These are phyloP conservation scores for Melanotaenia nigrans DNA, from an alignment of 2,797 vertebrate genomes.

Conservation along the genomic window DNA sequence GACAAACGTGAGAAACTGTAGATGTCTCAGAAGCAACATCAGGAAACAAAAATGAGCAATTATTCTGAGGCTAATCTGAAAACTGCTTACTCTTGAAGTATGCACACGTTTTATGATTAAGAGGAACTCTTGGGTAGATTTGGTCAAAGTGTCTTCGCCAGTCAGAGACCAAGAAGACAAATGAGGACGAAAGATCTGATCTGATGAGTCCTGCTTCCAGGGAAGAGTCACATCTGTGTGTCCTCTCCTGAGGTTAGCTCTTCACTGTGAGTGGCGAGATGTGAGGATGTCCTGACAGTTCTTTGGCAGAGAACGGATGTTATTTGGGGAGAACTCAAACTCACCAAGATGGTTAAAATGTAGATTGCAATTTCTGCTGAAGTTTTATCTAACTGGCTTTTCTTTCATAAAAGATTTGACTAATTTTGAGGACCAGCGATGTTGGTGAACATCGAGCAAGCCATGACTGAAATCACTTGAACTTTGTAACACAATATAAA, in stretches of 20 bases:
- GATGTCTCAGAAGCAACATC: neutral
- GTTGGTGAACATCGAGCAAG: neutral
- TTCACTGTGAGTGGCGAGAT: conserved; percentile 18
- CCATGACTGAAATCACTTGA: neutral
- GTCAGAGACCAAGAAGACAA: conserved; percentile 33
- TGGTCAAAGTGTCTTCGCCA: conserved; percentile 40
- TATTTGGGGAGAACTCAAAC: conserved; percentile 13
- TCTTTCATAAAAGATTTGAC: no score
- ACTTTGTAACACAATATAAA: neutral
- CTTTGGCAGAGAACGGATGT: conserved; percentile 28
- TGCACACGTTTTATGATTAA: conserved; percentile 1
- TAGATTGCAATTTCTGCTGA: neutral
- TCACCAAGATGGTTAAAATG: neutral
- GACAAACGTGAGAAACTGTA: neutral
- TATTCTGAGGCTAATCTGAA: neutral
- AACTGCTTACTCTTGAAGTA: neutral
- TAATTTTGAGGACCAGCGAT: neutral
- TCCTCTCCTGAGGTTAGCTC: conserved; percentile 64
- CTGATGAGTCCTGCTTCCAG: conserved; percentile 54
- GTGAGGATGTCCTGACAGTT: conserved; percentile 13
- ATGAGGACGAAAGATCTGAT: conserved; percentile 33
- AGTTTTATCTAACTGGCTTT: neutral
- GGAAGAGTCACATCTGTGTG: conserved; percentile 62
- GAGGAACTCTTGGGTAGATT: conserved; percentile 15
- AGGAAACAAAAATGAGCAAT: neutral